Evolutionary conservation across 37 sponge, comb jelly and placozoan species (phyloP).

Genomic region (Lycopodina hypogea): DNA sequence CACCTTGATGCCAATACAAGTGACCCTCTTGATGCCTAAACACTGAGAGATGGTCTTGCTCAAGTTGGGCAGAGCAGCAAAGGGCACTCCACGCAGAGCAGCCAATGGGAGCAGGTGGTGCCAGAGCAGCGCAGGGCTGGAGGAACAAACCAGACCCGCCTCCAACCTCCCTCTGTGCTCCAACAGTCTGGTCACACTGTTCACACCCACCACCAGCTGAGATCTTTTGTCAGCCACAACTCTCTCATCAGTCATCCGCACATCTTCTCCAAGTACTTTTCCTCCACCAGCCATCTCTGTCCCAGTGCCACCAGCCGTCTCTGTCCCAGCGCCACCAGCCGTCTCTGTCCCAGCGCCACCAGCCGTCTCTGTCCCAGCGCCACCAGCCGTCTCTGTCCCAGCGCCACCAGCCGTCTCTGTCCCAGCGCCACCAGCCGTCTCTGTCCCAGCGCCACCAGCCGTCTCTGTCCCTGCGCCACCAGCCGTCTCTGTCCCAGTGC

Average conservation of each 20-base stretch:
- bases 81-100: slow-evolving; percentile 46
- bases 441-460: background rate
- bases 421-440: background rate
- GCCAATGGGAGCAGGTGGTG: slow-evolving; percentile 55
- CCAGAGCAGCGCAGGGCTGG: slow-evolving; percentile 34
- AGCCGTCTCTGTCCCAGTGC: background rate
- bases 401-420: background rate
- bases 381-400: background rate
- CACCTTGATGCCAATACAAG: slow-evolving; percentile 68
- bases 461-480: background rate
- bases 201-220: slow-evolving; percentile 59
- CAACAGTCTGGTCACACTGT: slow-evolving; percentile 41
- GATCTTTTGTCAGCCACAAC: slow-evolving; percentile 17
- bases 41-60: slow-evolving; percentile 28
- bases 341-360: background rate
- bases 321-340: background rate
- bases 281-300: background rate
- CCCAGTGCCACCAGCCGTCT: background rate
- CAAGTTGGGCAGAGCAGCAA: slow-evolving; percentile 41
- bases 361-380: background rate
- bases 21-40: slow-evolving; percentile 56
- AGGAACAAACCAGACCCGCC: slow-evolving; percentile 64
- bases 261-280: background rate
- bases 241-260: background rate
- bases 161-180: slow-evolving; percentile 41